Evolutionary conservation across 2,113 vertebrate species (phyloP).

Genomic region (Procapra przewalskii): DNA sequence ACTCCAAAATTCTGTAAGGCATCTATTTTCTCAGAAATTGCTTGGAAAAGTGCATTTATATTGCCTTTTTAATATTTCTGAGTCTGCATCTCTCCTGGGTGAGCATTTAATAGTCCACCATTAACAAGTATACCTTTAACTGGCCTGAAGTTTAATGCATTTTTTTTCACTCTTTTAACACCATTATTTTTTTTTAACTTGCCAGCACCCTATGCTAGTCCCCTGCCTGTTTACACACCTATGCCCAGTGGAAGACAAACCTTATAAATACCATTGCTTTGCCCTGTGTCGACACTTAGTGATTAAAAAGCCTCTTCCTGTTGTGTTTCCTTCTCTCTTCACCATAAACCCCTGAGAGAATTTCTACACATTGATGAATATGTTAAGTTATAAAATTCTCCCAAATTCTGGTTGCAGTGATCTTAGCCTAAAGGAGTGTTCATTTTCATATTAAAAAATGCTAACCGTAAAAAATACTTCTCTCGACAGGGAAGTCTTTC

Average conservation of each 20-base stretch:
- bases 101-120: slow-evolving; percentile 56
- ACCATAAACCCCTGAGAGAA: background rate
- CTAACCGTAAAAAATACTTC: slow-evolving; percentile 67
- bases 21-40: slow-evolving; percentile 62
- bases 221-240: background rate
- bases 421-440: slow-evolving; percentile 78
- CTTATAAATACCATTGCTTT: slow-evolving; percentile 55
- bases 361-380: slow-evolving; percentile 66
- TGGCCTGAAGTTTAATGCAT: slow-evolving; percentile 51
- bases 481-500: slow-evolving; percentile 77
- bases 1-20: slow-evolving; percentile 54
- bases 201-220: slow-evolving; percentile 17
- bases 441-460: slow-evolving; percentile 80
- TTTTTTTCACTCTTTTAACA: slow-evolving; percentile 53
- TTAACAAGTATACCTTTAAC: slow-evolving; percentile 62
- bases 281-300: slow-evolving; percentile 42
- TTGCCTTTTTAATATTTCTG: slow-evolving; percentile 69
- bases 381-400: slow-evolving; percentile 68
- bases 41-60: slow-evolving; percentile 70
- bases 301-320: slow-evolving; percentile 47
- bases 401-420: slow-evolving; percentile 68
- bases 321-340: slow-evolving; percentile 36
- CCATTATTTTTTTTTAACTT: slow-evolving; percentile 44
- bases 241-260: slow-evolving; percentile 48
- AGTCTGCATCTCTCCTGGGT: slow-evolving; percentile 57